A percentile compares a stretch with the other conserved stretches of the same genome.
Conservation (phyloP, 2,797 vertebrate species). For the Chelidonichthys spinosus region DNA sequence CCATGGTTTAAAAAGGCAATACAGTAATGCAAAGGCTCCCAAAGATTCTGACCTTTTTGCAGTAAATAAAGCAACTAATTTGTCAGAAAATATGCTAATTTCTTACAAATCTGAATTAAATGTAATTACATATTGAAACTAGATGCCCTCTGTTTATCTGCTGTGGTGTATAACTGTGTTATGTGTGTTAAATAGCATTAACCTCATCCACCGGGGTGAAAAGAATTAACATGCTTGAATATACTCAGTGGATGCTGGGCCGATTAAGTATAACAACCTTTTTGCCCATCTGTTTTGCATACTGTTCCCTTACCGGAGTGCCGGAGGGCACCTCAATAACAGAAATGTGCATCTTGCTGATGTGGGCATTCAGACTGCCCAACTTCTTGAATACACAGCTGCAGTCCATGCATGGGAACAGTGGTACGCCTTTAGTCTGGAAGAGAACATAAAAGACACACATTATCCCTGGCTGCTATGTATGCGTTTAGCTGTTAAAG, state of each 20-base stretch:
- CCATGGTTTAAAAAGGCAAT: slow-evolving; percentile 2
- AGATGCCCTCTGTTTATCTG: neutral
- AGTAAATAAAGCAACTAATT: neutral
- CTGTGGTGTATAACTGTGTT: neutral
- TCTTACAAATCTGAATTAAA: neutral
- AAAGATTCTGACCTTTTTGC: neutral
- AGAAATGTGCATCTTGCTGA: slow-evolving; percentile 98
- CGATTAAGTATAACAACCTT: neutral
- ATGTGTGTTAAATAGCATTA: neutral
- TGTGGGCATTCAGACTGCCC: slow-evolving; percentile 97
- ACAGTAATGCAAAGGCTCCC: neutral
- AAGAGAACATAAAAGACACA: slow-evolving; percentile 28
- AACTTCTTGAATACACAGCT: slow-evolving; percentile 98
- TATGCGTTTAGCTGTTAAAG: neutral
- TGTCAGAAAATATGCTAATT: neutral
- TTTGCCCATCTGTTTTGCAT: neutral
- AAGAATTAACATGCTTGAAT: neutral
- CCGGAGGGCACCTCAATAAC: slow-evolving; percentile 82
- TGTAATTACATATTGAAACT: neutral
- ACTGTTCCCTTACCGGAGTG: slow-evolving; percentile 73
- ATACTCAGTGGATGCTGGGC: neutral
- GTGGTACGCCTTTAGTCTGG: slow-evolving; percentile 80
- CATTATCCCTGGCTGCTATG: slow-evolving; percentile 4
- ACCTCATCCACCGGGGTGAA: neutral
- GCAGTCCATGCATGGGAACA: slow-evolving; percentile 93